Percentiles rank a stretch among this genome's conserved stretches.
phyloP scores from a whole-genome alignment of 2,888 invertebrate species.

The Macrosoma leucophasiata region DNA sequence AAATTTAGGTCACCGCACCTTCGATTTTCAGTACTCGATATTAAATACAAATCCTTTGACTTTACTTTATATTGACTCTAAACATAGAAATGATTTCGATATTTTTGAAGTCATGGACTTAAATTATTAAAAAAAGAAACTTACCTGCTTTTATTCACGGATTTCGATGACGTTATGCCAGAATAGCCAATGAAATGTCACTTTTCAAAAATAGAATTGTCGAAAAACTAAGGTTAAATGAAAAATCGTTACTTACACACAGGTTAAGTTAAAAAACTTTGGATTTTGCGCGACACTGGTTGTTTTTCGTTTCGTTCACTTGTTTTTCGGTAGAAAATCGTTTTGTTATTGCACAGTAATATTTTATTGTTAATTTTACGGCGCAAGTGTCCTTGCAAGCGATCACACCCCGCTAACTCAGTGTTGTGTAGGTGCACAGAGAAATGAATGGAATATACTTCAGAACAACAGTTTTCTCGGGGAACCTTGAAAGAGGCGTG shows the following conservation, averaged over 20 bases:
- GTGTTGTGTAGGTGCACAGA: slow-evolving; percentile 48
- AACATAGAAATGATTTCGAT: too few relatives aligned
- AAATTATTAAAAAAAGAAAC: too few relatives aligned
- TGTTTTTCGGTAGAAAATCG: slow-evolving; percentile 20
- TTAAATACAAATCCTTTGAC: too few relatives aligned
- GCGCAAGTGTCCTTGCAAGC: slow-evolving; percentile 44
- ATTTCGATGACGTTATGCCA: too few relatives aligned
- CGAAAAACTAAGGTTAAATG: slow-evolving; percentile 29
- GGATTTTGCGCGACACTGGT: slow-evolving; percentile 10
- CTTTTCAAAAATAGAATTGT: slow-evolving; percentile 38
- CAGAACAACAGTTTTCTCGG: too few relatives aligned
- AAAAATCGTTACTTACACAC: slow-evolving; percentile 61
- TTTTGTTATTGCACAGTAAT: slow-evolving; percentile 43
- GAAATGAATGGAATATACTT: too few relatives aligned
- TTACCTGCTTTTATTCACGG: too few relatives aligned
- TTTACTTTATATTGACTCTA: too few relatives aligned
- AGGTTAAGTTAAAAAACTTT: too few relatives aligned
- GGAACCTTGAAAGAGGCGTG: too few relatives aligned
- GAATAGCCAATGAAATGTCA: too few relatives aligned
- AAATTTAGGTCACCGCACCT: slow-evolving; percentile 46
- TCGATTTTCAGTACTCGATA: slow-evolving; percentile 26
- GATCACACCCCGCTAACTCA: slow-evolving; percentile 64
- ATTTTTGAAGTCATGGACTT: too few relatives aligned
- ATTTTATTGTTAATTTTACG: slow-evolving; percentile 57
- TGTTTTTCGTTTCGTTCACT: slow-evolving; percentile 16